Base-by-base conservation (phyloP, 2,113 vertebrate genomes). In the Oncorhynchus kisutch region DNA sequence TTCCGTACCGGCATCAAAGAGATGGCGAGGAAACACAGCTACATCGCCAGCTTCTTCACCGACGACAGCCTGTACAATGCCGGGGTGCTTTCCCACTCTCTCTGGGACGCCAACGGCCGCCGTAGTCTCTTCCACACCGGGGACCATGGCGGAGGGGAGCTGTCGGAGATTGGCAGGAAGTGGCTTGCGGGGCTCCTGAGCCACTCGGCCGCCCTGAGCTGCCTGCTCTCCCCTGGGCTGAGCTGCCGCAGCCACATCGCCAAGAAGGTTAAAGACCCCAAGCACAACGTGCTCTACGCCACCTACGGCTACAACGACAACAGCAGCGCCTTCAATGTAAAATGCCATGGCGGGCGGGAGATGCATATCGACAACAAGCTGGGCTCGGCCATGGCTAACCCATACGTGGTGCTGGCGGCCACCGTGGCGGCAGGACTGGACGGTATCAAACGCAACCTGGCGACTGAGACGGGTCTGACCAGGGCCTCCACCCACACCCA, bases 1-100 rank as follows among this genome's bases (percentile, higher is more conserved):
- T 97, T 99, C 78, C 94, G 95, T 88, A 95, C 96, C 1, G 96
- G 95, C 74, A 94, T 98, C 83, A 98, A 97, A 79, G 96, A 99
- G 82, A 94, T 97, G 82, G 96, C 96, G 20, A 95, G 94, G 75
- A 97, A 97, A 76, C 93, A 96, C 66, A 95, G 94, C 80, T 97
- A 96, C 0, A 92, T 98, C 0, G 93, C 95, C 31, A 97, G 95
- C 76, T 97, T 99, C 91, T 95, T 95, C 90, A 93, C 95, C 0
- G 94, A 96, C 7, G 93, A 95, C 0, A 94, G 91, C 4, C 92
- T 96, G 59, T 94, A 96, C 86, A 97, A 97, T 9, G 95, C 94
- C 0, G 97, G 95, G 0, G 87, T 95, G 70, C 84, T 99, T 5
- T 94, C 96, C 29, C 97, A 98, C 62, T 96, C 95, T 31, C 78